Base-by-base conservation (phyloP, 1,140 invertebrate species). In the Glossosoma conforme region DNA sequence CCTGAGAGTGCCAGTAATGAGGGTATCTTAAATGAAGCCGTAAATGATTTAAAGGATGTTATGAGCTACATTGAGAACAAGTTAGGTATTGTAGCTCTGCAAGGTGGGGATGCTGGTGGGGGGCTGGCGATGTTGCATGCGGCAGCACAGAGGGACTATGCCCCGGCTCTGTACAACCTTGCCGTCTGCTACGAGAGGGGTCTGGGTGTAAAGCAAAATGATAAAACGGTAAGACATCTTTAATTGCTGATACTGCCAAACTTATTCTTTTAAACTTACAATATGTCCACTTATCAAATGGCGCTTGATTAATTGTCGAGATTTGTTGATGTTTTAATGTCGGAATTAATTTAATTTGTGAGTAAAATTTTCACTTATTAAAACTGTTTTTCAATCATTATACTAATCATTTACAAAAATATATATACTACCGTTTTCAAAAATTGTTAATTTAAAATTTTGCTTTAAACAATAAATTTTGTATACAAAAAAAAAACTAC, bases 111-210 rank as follows among this genome's bases (percentile, higher is more conserved):
- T 28, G 61, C 65, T 17, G 56, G 69, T 55, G 68, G 72, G 62
- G 72, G 72, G 14, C 50, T 75, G 9, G 69, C 67, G 52, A 65
- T 75, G 52, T 56, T 75, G 17, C 70, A 72, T 42, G 70, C 64
- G 40, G 79, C 80, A 44, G 75, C 78, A 20, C 67, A 68, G 44
- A 64, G 77, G 35, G 73, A 75, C 43, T 75, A 81, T 61, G 62
- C 75, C 50, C 74, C 73, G 54, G 81, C 80, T 44, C 63, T 76
- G 30, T 84, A 76, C 43, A 84, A 84, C 62, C 63, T 84, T 44
- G 81, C 71, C 21, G 59, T 82, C 2, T 83, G 81, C 60, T 76
- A 81, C 60, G 80, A 84, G 61, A 63, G 74, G 47, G 81, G 81
- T 5, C 60, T 82, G 37, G 81, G 81, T 52, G 76, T 79, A n/a